Conservation (phyloP, 2,113 vertebrate genomes). For the Sorex araneus region DNA sequence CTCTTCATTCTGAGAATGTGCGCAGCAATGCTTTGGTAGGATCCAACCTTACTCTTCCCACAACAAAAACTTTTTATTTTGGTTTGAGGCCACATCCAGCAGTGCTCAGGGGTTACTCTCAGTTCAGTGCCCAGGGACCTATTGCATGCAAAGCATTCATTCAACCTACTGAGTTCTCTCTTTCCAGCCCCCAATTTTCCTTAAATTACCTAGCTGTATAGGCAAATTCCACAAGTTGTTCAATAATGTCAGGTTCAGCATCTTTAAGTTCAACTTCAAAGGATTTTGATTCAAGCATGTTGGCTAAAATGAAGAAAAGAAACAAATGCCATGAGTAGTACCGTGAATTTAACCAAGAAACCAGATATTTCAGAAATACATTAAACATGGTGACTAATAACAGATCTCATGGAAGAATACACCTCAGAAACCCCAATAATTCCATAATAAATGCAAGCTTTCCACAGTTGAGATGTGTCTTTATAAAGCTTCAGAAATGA, state of each 20-base stretch:
- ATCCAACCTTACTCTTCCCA: not conserved
- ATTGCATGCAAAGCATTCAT: too few relatives aligned
- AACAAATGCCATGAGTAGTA: constrained; percentile 68
- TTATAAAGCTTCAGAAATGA: constrained; percentile 10
- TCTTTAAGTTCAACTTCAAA: constrained; percentile 98
- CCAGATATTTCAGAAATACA: not conserved
- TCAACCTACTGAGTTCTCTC: too few relatives aligned
- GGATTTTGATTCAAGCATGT: constrained; percentile 98
- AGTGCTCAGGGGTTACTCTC: too few relatives aligned
- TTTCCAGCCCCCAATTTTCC: too few relatives aligned
- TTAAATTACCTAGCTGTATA: constrained; percentile 95
- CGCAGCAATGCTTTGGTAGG: constrained; percentile 22
- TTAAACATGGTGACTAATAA: not conserved
- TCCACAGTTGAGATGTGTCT: not conserved
- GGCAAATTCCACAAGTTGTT: constrained; percentile 97
- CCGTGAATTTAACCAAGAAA: not conserved
- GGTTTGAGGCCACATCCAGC: too few relatives aligned
- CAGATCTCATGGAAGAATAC: not conserved
- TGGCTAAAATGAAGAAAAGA: constrained; percentile 89
- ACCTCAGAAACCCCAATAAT: not conserved
- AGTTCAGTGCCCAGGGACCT: too few relatives aligned
- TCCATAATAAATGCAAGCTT: constrained; percentile 9
- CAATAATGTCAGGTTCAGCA: constrained; percentile 98
- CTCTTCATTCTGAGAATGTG: constrained; percentile 51
- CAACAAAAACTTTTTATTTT: constrained; percentile 31